These are phyloP conservation scores for Petrolisthes cinctipes DNA, from an alignment of 2,888 invertebrate species.

Conservation along the genomic window DNA sequence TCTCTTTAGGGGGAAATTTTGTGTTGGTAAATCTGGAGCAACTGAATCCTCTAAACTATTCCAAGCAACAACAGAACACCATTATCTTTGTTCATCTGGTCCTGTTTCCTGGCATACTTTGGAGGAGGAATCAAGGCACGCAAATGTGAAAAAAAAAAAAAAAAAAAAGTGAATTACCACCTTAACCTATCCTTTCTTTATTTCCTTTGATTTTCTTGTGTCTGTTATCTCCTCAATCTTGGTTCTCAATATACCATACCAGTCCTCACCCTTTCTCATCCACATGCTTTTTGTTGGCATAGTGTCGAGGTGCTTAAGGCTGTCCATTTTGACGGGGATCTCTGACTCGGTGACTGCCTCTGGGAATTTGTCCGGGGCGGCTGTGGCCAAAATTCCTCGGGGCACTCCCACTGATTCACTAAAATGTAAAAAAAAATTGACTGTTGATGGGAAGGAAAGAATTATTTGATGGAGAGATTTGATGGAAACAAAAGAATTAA, in stretches of 20 bases:
- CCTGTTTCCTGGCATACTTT: too few relatives aligned
- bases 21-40: too few relatives aligned
- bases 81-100: too few relatives aligned
- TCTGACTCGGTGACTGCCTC: conserved; percentile 53
- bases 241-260: conserved; percentile 67
- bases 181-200: background rate
- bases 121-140: too few relatives aligned
- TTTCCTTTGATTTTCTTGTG: background rate
- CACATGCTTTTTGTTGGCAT: conserved; percentile 31
- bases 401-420: conserved; percentile 11
- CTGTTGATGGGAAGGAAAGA: too few relatives aligned
- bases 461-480: background rate
- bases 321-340: conserved; percentile 26
- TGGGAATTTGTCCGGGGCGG: conserved; percentile 64
- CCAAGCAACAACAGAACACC: too few relatives aligned
- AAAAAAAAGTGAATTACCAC: too few relatives aligned
- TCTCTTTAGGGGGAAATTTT: too few relatives aligned
- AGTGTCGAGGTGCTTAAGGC: conserved; percentile 27
- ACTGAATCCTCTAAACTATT: too few relatives aligned
- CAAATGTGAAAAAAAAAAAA: too few relatives aligned
- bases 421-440: background rate
- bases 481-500: background rate
- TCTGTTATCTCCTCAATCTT: conserved; percentile 64
- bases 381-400: conserved; percentile 53
- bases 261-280: conserved; percentile 58